Evolutionary conservation across 2,113 vertebrate species (phyloP).

Genomic region (Lichenostomus cassidix): DNA sequence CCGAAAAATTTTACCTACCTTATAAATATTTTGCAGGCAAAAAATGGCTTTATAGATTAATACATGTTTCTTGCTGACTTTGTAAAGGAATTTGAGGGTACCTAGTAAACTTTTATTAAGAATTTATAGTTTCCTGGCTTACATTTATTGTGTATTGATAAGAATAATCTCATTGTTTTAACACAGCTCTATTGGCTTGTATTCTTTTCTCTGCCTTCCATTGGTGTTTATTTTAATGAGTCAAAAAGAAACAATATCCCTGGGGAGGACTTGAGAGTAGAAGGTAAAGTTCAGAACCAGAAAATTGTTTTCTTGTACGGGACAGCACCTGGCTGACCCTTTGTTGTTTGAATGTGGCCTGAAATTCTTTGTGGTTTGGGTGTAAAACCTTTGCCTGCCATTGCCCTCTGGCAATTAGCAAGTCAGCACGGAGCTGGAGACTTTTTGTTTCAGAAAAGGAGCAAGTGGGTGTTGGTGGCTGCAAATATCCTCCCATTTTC

Average conservation of each 20-base stretch:
- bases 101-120: conserved; percentile 47
- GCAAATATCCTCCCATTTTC: not conserved
- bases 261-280: not conserved
- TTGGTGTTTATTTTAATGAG: not conserved
- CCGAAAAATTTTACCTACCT: not conserved
- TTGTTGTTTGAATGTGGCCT: conserved; percentile 58
- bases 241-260: not conserved
- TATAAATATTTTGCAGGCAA: not conserved
- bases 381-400: conserved; percentile 23
- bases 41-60: not conserved
- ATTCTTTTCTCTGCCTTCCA: not conserved
- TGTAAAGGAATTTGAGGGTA: conserved; percentile 18
- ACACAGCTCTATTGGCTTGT: not conserved
- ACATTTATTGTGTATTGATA: conserved; percentile 7
- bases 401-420: conserved; percentile 68
- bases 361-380: conserved; percentile 63
- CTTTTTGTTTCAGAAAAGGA: not conserved
- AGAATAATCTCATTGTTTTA: conserved; percentile 51
- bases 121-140: conserved; percentile 41
- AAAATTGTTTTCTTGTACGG: conserved; percentile 44
- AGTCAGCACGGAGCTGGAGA: conserved; percentile 15
- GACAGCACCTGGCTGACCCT: conserved; percentile 74
- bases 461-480: not conserved
- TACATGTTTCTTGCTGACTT: conserved; percentile 32
- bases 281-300: conserved; percentile 45